Conservation (phyloP, 2,797 vertebrate genomes). For the Gallinago stenura region DNA sequence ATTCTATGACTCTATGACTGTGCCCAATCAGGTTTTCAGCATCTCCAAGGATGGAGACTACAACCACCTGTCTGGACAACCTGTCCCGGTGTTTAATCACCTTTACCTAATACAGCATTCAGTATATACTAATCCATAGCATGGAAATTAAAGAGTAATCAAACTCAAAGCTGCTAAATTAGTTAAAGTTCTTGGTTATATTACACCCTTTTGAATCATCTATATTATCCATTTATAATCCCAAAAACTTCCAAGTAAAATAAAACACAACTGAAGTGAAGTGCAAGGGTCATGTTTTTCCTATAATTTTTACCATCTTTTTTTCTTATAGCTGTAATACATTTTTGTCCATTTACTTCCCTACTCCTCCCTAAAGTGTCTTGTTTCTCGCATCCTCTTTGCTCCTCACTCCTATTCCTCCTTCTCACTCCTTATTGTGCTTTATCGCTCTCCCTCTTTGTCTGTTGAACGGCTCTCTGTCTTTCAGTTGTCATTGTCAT, state of each 20-base stretch:
- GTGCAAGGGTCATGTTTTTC: neutral
- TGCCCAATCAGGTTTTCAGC: neutral
- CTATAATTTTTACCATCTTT: neutral
- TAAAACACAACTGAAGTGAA: neutral
- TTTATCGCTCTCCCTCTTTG: neutral
- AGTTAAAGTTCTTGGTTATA: neutral
- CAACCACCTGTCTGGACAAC: neutral
- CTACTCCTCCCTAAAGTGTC: neutral
- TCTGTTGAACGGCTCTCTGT: neutral
- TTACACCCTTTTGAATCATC: neutral
- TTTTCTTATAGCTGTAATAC: neutral
- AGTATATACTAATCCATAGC: neutral
- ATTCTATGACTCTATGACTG: no score
- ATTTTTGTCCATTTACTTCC: neutral
- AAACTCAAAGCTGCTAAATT: neutral
- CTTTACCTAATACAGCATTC: rapidly evolving
- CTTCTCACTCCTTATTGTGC: neutral
- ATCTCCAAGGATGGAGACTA: neutral
- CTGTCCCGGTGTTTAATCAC: neutral
- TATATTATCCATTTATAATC: neutral
- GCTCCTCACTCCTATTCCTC: neutral
- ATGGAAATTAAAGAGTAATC: neutral
- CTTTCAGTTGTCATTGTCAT: conserved; percentile 38
- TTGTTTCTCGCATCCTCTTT: neutral
- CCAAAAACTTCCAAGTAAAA: neutral